Conservation (phyloP, 2,797 vertebrate species). For the Pseudomugil gertrudae region DNA sequence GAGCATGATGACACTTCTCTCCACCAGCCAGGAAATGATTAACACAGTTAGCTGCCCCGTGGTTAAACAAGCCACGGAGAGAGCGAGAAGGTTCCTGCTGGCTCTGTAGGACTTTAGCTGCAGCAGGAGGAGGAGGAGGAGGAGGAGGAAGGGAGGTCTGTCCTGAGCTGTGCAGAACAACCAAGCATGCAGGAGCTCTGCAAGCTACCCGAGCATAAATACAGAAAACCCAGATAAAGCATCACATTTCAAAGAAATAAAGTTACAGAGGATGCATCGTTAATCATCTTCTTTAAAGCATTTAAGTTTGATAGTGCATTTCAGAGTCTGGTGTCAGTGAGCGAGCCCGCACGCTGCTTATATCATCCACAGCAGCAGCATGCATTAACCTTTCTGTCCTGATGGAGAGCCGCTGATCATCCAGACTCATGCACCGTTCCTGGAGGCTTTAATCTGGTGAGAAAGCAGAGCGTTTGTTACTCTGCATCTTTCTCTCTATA, state of each 20-base stretch:
- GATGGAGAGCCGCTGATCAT: too few relatives aligned
- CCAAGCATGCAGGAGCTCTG: too few relatives aligned
- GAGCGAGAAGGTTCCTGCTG: constrained; percentile 33
- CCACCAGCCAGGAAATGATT: constrained; percentile 55
- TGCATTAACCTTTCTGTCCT: constrained; percentile 28
- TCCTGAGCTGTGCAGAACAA: constrained; percentile 55
- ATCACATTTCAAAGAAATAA: constrained; percentile 29
- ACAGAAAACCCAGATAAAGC: constrained; percentile 2
- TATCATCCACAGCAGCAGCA: too few relatives aligned
- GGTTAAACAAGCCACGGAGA: constrained; percentile 48
- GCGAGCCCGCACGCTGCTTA: too few relatives aligned
- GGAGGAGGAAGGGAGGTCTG: constrained; percentile 33
- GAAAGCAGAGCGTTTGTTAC: too few relatives aligned
- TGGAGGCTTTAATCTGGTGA: constrained; percentile 47
- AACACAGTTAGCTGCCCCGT: constrained; percentile 57
- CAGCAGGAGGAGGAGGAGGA: constrained; percentile 17
- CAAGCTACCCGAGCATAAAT: constrained; percentile 7
- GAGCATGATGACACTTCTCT: constrained; percentile 35
- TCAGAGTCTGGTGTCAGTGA: not conserved
- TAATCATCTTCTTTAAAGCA: constrained; percentile 1
- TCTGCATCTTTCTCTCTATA: too few relatives aligned
- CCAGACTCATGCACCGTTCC: too few relatives aligned
- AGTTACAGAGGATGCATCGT: constrained; percentile 26
- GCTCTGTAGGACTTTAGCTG: constrained; percentile 55
- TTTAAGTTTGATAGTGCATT: not conserved